Base-by-base conservation (phyloP, 2,888 invertebrate genomes). In the Cepaea hortensis region DNA sequence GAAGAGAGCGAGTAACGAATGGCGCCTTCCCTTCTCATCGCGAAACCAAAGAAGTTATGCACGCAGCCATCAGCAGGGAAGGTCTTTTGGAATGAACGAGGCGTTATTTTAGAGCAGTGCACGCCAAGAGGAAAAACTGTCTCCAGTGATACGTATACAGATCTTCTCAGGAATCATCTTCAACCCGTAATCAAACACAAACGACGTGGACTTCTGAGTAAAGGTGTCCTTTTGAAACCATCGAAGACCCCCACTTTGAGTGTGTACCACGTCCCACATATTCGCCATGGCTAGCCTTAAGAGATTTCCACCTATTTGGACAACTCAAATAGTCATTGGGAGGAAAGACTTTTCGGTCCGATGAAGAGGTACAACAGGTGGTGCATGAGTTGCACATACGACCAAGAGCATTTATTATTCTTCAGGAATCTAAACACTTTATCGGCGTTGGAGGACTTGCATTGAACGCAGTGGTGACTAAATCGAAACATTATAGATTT, bases 101-200 rank as follows among this genome's bases (percentile, higher is more conserved):
- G 46, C 7, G 11, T 73, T 73, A 73, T 2, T 55, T 55, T 73
- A 73, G 73, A 46, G 15, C 35, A 46, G 5, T 46, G 3, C 46
- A 13, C 15, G 15, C 73, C 46, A 9, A 73, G 73, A 55, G 73
- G 46, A 46, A 73, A 73, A 6, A 73, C 13, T 13, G 3, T 46
- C 35, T 7, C 73, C 73, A 73, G 73, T 46, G 15, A 7, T 4
- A 73, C 46, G 18, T 73, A 73, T 46, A 73, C 73, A n/a, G 35
- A 73, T 73, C 46, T 73, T 46, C 15, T 46, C 23, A 72, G 72
- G 73, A 73, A 73, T 73, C n/a, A 72, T 20, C 81, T 35, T 81
- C 35, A 13, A 65, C n/a, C 50, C 23, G 68, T 15, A 23, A 81
- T 18, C 77, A 77, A 55, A 77, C n/a, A 5, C 50, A 77, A 55